These are phyloP conservation scores for Etheostoma spectabile DNA, from an alignment of 2,113 vertebrate species.

Conservation along the genomic window DNA sequence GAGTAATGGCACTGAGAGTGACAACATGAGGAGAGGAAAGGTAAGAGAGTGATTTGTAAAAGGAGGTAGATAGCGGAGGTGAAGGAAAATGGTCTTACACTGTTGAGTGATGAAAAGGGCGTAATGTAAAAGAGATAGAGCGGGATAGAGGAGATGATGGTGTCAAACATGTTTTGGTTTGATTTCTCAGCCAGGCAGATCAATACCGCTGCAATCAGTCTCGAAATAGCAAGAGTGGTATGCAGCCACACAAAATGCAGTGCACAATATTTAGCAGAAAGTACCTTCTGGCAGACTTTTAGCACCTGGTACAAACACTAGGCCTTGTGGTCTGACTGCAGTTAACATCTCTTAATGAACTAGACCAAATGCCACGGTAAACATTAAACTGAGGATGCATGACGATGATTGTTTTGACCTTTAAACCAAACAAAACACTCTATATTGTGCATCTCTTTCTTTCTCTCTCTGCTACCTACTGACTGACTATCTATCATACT, in stretches of 20 bases:
- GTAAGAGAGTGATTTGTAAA: conserved; percentile 45
- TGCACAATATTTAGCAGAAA: conserved; percentile 26
- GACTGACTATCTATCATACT: conserved; percentile 20
- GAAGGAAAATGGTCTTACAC: conserved; percentile 30
- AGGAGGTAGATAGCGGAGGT: conserved; percentile 27
- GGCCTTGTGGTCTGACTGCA: conserved; percentile 17
- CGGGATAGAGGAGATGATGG: conserved; percentile 52
- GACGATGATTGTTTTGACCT: not conserved
- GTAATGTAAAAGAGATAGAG: conserved; percentile 52
- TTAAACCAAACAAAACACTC: conserved; percentile 35
- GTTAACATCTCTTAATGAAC: conserved; percentile 27
- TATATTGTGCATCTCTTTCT: conserved; percentile 6
- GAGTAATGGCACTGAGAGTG: conserved; percentile 35
- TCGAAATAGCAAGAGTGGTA: conserved; percentile 43
- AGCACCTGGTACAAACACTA: conserved; percentile 19
- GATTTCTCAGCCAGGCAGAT: conserved; percentile 61
- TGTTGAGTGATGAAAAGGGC: conserved; percentile 47
- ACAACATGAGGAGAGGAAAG: conserved; percentile 33
- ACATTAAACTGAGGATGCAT: conserved; percentile 19
- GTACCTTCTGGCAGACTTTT: conserved; percentile 31
- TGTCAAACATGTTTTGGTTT: conserved; percentile 68
- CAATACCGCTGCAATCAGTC: conserved; percentile 63
- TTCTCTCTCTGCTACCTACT: not conserved
- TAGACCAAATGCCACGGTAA: conserved; percentile 31
- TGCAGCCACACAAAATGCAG: conserved; percentile 44